Base-by-base conservation (phyloP, 2,888 invertebrate species). In the Drosophila mimetica region DNA sequence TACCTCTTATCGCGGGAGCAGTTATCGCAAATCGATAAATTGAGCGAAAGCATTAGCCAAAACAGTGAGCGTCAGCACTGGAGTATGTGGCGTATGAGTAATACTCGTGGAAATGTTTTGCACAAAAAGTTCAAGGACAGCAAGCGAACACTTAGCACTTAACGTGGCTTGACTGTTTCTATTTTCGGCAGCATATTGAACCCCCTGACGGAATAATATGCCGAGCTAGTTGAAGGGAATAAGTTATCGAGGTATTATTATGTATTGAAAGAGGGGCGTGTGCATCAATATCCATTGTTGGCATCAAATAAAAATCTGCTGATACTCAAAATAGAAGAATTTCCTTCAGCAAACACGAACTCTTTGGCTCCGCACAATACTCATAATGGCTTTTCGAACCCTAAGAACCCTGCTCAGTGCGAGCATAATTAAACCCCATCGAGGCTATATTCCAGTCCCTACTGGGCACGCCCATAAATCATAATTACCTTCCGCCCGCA, bases 101-200 rank as follows among this genome's bases (percentile, higher is more conserved):
- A 65, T 74, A 48, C 39, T 48, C n/a, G 8, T 22, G 30, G 28
- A 42, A 30, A 37, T 32, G 18, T 14, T n/a, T 11, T 4, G 20
- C n/a, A 42, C 66, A 60, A 64, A 61, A 61, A 76, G 81, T 76
- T 82, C 76, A 82, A 86, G 84, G 77, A 70, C 75, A 73, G 48
- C n/a, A 39, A 25, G 37, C 39, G 8, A 46, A 46, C 74, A 52
- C 71, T 80, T 64, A 41, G 66, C 47, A 48, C 47, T 48, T 20
- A 22, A 22, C 47, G 4, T 37, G 2, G 25, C 25, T 25, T 25
- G 7, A 25, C 25, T 13, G 22, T 5, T 13, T 37, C 25, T 51
- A 2, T 20, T 30, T 42, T 42, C 18, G 52, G 44, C 28, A 44
- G 53, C 28, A 53, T 28, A 18, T 32, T 7, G 7, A 9, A 7